Base-by-base conservation (phyloP, 2,888 invertebrate species). In the Lasioglossum figueresi region DNA sequence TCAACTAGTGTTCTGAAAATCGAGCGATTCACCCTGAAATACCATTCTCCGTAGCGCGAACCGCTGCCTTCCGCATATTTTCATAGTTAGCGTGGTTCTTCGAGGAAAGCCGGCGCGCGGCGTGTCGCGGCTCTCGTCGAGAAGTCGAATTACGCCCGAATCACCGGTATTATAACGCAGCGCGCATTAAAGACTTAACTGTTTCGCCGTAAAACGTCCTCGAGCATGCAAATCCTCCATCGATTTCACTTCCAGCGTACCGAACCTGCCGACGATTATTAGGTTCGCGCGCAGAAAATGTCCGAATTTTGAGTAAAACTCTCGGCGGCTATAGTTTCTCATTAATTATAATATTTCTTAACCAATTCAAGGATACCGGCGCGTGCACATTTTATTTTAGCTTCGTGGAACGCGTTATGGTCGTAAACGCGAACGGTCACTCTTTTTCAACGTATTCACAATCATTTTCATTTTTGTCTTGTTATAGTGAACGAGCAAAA, bases 131-230 rank as follows among this genome's bases (percentile, higher is more conserved):
- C 75, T 76, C 48, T 81, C 83, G 76, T 71, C 48, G 12, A 16
- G 34, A 71, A 76, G 27, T 83, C 71, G 31, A 83, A 81, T 83
- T 81, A 76, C 48, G 14, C 2, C 34, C 12, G 16, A 66, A 81
- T 83, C 34, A 71, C 43, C 59, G 81, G 45, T 31, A 80, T 80
- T 75, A 80, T 12, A 40, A 37, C 74, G 23, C 63, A 48, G 43
- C 4, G 31, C 56, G 23, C 37, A 31, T 40, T 78, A 56, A 78
- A 59, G 52, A n/a, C 43, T 34, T 68, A 79, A 82, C 56, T 45
- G 56, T 10, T n/a, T 56, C 56, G 68, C 4, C 68, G 74, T 74
- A n/a, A 82, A 74, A 56, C 56, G 31, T 68, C 40, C 34, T 1
- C 31, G 19, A 75, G 52, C 48, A 70, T 59, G 68, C 59, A 59